phyloP scores from a whole-genome alignment of 2,797 vertebrate species.

The Antrozous pallidus region DNA sequence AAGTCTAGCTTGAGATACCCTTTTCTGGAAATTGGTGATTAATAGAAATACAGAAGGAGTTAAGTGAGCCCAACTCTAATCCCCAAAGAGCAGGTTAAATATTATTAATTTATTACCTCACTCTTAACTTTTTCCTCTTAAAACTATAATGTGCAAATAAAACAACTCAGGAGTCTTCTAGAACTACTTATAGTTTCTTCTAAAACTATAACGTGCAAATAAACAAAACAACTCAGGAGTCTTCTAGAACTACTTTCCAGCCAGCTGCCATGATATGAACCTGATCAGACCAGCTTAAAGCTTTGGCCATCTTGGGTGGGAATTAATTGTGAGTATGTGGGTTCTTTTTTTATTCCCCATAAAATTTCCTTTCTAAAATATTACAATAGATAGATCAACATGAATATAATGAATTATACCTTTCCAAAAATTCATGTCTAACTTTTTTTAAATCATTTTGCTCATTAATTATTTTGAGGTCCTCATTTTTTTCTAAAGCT shows the following conservation, averaged over 20 bases:
- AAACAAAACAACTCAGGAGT: neutral
- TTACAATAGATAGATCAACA: neutral
- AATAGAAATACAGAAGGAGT: neutral
- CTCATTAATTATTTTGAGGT: neutral
- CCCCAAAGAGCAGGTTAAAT: neutral
- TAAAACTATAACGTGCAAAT: slow-evolving; percentile 35
- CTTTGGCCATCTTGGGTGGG: neutral
- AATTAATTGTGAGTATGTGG: neutral
- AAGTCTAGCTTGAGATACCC: neutral
- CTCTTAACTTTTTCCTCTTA: slow-evolving; percentile 35
- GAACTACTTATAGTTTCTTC: too few relatives aligned
- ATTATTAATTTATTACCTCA: slow-evolving; percentile 16
- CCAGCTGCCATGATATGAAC: neutral
- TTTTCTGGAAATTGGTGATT: slow-evolving; percentile 29
- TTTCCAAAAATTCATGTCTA: neutral
- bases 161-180: neutral
- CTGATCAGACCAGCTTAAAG: neutral
- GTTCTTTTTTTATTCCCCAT: neutral
- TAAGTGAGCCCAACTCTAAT: slow-evolving; percentile 15
- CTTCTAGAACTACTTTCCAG: neutral
- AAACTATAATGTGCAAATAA: slow-evolving; percentile 33
- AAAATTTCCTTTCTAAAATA: slow-evolving; percentile 3
- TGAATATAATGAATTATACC: neutral
- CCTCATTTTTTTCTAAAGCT: neutral
- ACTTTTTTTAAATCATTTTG: neutral